Evolutionary conservation across 2,113 vertebrate species (phyloP), one percentile per base, ranked within the genome.

Genomic region (Tachysurus vachellii): DNA sequence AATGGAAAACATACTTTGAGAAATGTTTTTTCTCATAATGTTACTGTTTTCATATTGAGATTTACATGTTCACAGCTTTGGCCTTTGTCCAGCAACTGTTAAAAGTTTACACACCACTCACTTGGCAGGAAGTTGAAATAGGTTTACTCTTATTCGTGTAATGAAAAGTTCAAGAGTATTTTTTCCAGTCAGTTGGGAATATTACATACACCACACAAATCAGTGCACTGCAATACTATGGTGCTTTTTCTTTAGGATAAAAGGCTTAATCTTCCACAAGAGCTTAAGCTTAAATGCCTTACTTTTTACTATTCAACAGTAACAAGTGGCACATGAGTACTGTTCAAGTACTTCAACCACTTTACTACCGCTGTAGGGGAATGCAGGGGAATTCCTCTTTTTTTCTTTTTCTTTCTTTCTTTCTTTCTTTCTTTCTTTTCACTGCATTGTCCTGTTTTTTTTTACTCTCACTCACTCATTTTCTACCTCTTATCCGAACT

Each of bases 1-100:
- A 88, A 88, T 86, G 56, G 77, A 89, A 26, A 66, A 44, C 73
- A 80, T 0, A 70, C 57, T 56, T 31, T 57, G 47, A 16, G 17
- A 82, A 42, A 57, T n/a, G 5, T 47, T 26, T 36, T 47, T 75
- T 50, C 23, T 75, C 42, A 75, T n/a, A 26, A 77, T 77, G 1
- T n/a, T 50, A 14, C 12, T 50, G 6, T 28, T 17, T 28, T 54
- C 14, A 54, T 54, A 28, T 28, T n/a, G 28, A 79, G 9, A 54
- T 26, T 54, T 54, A 44, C 21, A 5, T 16, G 5, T 77, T n/a
- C 47, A 8, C n/a, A 16, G 50, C 14, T 79, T 12, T 79, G 50
- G 26, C 13, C 28, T 9, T n/a, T 11, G 26, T 77, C 12, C 26
- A 77, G 47, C 75, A 53, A 54, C 5, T 28, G 11, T n/a, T 77